Conservation (phyloP, 2,888 invertebrate species). For the Synergus gifuensis region DNA sequence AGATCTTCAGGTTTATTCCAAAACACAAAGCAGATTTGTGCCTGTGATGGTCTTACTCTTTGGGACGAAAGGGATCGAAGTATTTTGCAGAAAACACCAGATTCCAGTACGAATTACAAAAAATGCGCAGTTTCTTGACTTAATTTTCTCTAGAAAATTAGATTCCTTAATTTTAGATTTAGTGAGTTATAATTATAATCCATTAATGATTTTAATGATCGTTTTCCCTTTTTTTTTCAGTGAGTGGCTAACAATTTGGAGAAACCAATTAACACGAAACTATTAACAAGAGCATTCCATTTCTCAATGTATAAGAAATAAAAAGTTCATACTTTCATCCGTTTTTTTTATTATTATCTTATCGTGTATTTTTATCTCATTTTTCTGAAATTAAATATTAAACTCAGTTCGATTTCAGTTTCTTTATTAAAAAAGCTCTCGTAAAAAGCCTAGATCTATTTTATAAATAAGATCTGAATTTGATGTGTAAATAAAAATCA, state of each 20-base stretch:
- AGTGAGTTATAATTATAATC: background rate
- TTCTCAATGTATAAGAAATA: background rate
- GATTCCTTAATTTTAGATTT: background rate
- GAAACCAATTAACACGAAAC: background rate
- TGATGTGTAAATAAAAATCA: background rate
- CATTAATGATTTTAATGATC: background rate
- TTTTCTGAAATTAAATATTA: background rate
- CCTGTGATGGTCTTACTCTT: slow-evolving; percentile 92
- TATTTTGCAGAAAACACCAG: slow-evolving; percentile 67
- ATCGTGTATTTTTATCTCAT: background rate
- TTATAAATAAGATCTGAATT: background rate
- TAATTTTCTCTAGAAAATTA: slow-evolving; percentile 9
- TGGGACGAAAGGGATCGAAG: slow-evolving; percentile 91
- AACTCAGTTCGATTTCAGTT: background rate
- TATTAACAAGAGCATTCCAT: background rate
- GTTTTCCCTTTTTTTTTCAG: slow-evolving; percentile 52
- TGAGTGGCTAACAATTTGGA: slow-evolving; percentile 30
- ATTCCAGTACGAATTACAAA: slow-evolving; percentile 46
- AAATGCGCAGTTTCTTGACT: slow-evolving; percentile 14
- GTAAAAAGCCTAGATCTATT: slow-evolving; percentile 8
- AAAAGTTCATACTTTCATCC: background rate
- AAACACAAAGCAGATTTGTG: slow-evolving; percentile 92
- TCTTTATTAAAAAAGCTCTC: slow-evolving; percentile 13
- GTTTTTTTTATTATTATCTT: background rate
- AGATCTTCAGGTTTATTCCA: slow-evolving; percentile 92